These are phyloP conservation scores for Trisateles emortualis DNA, from an alignment of 2,888 invertebrate species.

Conservation along the genomic window DNA sequence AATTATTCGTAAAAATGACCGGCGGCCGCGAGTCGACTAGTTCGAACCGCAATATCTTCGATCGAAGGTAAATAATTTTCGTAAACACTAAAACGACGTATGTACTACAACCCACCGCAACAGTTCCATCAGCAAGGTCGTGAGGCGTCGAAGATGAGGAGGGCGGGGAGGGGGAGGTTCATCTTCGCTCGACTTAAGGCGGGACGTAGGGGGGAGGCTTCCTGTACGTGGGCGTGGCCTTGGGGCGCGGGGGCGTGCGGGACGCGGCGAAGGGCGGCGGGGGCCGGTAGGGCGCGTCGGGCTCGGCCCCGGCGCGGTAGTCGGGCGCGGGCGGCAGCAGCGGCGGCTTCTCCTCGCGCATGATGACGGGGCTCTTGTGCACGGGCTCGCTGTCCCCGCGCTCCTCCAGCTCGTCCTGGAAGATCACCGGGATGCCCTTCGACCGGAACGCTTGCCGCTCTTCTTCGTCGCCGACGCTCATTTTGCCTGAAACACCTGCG, in stretches of 20 bases:
- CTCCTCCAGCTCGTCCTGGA: constrained; percentile 98
- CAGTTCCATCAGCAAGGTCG: constrained; percentile 22
- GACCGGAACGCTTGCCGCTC: constrained; percentile 94
- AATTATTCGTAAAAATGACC: constrained; percentile 39
- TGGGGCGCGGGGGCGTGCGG: constrained; percentile 93
- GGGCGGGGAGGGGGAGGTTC: constrained; percentile 1
- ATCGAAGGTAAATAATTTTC: constrained; percentile 30
- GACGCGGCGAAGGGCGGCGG: constrained; percentile 94
- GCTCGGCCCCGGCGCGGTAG: constrained; percentile 82
- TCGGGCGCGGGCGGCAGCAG: constrained; percentile 92
- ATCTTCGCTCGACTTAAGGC: constrained; percentile 96
- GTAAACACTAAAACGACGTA: constrained; percentile 31
- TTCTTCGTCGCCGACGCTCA: constrained; percentile 91
- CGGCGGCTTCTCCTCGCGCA: constrained; percentile 98
- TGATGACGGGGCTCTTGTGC: constrained; percentile 96
- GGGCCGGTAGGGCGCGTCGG: constrained; percentile 94
- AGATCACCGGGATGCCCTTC: constrained; percentile 97
- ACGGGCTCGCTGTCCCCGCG: constrained; percentile 95
- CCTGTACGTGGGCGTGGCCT: constrained; percentile 96
- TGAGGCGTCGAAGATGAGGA: not conserved
- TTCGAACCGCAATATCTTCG: constrained; percentile 31
- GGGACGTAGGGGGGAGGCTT: constrained; percentile 99
- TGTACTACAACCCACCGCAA: constrained; percentile 12
- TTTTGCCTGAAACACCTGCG: constrained; percentile 87
- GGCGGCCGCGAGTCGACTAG: constrained; percentile 45